Percentiles rank a stretch among this genome's conserved stretches.
Evolutionary conservation across 2,888 invertebrate species (phyloP).

Genomic region (Drosophila ezoana): DNA sequence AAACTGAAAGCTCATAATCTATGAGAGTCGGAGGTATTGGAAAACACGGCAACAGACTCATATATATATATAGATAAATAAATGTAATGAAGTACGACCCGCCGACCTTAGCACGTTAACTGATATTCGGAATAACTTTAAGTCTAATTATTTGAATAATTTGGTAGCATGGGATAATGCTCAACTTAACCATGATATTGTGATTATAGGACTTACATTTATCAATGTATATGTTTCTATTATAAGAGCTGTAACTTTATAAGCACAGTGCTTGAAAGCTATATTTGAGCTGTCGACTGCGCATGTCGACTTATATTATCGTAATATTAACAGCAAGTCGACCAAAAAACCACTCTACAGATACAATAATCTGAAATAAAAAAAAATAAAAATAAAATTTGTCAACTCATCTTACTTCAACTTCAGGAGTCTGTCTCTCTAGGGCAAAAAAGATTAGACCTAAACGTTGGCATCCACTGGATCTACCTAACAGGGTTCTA

Average conservation of each 20-base stretch:
- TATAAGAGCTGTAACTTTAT: constrained; percentile 37
- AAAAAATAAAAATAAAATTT: too few species aligned
- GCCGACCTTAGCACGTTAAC: background rate
- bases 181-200: background rate
- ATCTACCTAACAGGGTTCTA: too few species aligned
- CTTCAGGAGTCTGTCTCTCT: too few species aligned
- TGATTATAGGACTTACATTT: constrained; percentile 1
- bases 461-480: too few species aligned
- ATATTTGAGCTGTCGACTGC: constrained; percentile 3
- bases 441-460: too few species aligned
- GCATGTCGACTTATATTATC: constrained; percentile 20
- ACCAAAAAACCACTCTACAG: background rate
- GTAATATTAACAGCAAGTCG: background rate
- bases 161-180: background rate
- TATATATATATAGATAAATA: background rate
- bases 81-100: background rate
- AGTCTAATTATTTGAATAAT: background rate
- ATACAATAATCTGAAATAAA: too few species aligned
- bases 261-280: constrained; percentile 41
- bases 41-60: constrained; percentile 3
- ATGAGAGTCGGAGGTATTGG: constrained; percentile 25
- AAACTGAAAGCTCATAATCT: constrained; percentile 33
- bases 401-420: too few species aligned
- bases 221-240: constrained; percentile 27
- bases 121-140: background rate